Evolutionary conservation across 2,888 invertebrate species (phyloP), one percentile per base, ranked within the genome.

Genomic region (Cheilosia variabilis): DNA sequence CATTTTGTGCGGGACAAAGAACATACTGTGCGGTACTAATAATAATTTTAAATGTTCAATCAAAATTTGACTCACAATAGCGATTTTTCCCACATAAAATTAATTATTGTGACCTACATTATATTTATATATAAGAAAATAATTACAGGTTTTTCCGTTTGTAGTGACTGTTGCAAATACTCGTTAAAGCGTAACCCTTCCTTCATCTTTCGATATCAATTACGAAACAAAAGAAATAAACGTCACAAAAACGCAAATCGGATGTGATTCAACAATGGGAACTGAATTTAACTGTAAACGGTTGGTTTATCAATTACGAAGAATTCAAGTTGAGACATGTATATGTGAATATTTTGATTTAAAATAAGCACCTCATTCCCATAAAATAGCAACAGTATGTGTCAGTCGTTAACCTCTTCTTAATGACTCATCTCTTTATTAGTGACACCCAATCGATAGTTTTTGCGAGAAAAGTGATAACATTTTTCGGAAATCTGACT

Each of bases 211-310:
- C 19, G 19, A 22, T 9, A 22, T 7, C 1, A 50, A 22, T 6
- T 47, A 2, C 45, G 17, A 10, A 50, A 2, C 50, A 22, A 50
- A 19, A 3, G 7, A 0, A 17, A 22, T 19, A 50, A 22, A 31
- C 15, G 31, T 43, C 5, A 37, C 24, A 52, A 52, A 50, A 53
- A 17, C n/a, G 55, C 63, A 34, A 73, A 73, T 73, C 63, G 24
- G 73, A 62, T 62, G 15, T 72, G 72, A 72, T 15, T 72, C 62
- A 73, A 13, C 31, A 7, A 6, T 55, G 55, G 15, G 55, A 63
- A 73, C 45, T 63, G 34, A 63, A 53, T 58, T 76, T 66, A 76
- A 76, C 65, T 7, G 76, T 76, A 60, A 76, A 58, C 13, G 50
- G 24, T 57, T 53, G 19, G 37, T n/a, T 66, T 63, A 73, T 73